Conservation (phyloP, 2,888 invertebrate species). For the Cactoblastis cactorum region DNA sequence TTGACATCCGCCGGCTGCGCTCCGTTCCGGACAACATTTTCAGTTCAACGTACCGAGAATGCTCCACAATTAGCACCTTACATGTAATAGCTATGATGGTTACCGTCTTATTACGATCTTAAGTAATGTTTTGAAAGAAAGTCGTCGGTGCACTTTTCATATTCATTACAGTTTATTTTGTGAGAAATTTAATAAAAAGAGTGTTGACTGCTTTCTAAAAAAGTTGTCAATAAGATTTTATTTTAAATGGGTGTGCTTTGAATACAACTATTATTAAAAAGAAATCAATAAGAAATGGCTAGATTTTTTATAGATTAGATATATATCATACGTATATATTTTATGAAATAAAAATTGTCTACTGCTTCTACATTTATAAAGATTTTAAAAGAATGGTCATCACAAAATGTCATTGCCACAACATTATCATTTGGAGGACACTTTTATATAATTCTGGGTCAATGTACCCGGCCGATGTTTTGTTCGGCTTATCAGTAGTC, state of each 20-base stretch:
- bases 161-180: no score
- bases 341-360: not conserved
- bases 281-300: no score
- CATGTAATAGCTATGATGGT: constrained; percentile 19
- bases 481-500: constrained; percentile 65
- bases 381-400: constrained; percentile 39
- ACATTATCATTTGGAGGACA: constrained; percentile 67
- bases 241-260: no score
- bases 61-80: constrained; percentile 38
- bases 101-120: constrained; percentile 9
- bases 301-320: no score
- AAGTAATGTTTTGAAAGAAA: constrained; percentile 3
- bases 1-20: constrained; percentile 67
- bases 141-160: constrained; percentile 1
- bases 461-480: constrained; percentile 73
- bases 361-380: constrained; percentile 23
- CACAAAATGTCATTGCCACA: constrained; percentile 73
- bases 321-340: not conserved
- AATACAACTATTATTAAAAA: no score
- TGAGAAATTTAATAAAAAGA: no score
- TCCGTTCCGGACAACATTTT: constrained; percentile 41
- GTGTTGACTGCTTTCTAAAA: no score
- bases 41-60: constrained; percentile 44
- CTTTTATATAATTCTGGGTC: constrained; percentile 79
- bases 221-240: no score